Conservation (phyloP, 2,113 vertebrate species). For the Neotragus moschatus region DNA sequence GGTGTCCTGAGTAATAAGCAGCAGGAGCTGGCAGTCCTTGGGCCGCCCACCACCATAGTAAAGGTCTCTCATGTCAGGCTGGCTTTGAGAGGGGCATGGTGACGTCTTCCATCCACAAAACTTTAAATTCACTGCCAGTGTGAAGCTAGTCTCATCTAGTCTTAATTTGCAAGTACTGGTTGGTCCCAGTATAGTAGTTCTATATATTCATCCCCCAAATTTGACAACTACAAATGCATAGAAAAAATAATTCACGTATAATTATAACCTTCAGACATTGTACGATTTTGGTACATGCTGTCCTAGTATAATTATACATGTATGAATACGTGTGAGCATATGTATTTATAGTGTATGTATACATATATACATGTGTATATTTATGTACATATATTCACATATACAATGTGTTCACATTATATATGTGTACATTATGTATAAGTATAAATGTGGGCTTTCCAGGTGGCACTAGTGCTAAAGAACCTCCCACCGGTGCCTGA, state of each 20-base stretch:
- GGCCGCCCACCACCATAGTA: accelerated
- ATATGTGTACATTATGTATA: not conserved
- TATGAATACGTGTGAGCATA: not conserved
- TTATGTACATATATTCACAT: not conserved
- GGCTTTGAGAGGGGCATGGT: not conserved
- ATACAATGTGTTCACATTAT: not conserved
- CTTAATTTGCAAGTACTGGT: not conserved
- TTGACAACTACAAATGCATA: not conserved
- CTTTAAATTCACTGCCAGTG: accelerated
- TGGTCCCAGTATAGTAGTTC: not conserved
- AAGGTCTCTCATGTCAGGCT: not conserved
- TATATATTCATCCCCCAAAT: not conserved
- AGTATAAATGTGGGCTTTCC: not conserved
- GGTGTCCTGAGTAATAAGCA: accelerated
- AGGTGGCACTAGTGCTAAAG: not conserved
- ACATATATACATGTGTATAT: not conserved
- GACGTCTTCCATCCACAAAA: not conserved
- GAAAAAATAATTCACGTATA: not conserved
- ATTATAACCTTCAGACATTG: not conserved
- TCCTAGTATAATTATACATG: not conserved
- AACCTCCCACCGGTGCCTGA: not conserved
- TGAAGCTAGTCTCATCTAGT: not conserved
- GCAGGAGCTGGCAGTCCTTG: not conserved
- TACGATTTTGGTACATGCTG: not conserved
- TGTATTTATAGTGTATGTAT: not conserved